Conservation (phyloP, 1,140 invertebrate species). For the Lasioglossum albipes region DNA sequence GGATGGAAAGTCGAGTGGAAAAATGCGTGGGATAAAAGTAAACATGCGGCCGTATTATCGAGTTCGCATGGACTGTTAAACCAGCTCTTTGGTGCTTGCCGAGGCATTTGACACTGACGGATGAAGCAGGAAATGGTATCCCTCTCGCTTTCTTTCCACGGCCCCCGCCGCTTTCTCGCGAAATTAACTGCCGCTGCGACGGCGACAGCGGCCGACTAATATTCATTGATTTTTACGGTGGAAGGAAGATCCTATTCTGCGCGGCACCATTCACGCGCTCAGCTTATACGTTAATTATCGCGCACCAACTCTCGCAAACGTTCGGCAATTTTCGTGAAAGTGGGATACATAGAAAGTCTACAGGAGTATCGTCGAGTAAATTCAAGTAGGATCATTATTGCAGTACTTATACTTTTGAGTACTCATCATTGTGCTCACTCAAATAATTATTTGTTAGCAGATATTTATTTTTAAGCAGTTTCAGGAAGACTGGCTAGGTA, state of each 20-base stretch:
- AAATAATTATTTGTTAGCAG: too few relatives aligned
- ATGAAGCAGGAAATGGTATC: slow-evolving; percentile 57
- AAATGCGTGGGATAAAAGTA: slow-evolving; percentile 63
- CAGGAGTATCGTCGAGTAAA: too few relatives aligned
- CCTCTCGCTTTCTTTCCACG: background rate
- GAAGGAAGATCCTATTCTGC: slow-evolving; percentile 11
- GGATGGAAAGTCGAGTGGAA: slow-evolving; percentile 52
- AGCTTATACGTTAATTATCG: background rate
- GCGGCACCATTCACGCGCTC: background rate
- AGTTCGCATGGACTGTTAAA: slow-evolving; percentile 37
- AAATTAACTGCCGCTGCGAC: slow-evolving; percentile 44
- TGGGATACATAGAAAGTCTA: too few relatives aligned
- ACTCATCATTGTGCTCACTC: too few relatives aligned
- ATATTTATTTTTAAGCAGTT: too few relatives aligned
- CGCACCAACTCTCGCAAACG: too few relatives aligned
- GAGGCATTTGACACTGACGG: slow-evolving; percentile 52
- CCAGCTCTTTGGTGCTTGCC: slow-evolving; percentile 38
- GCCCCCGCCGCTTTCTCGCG: background rate
- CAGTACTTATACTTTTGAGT: too few relatives aligned
- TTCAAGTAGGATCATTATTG: too few relatives aligned
- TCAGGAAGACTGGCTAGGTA: too few relatives aligned
- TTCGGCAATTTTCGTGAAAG: too few relatives aligned
- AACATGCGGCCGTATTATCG: slow-evolving; percentile 57
- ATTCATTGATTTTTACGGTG: slow-evolving; percentile 36
- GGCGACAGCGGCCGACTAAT: slow-evolving; percentile 14